These are phyloP conservation scores for Palythoa grandis DNA, from an alignment of 92 coral and sea anemone genomes.

Conservation along the genomic window DNA sequence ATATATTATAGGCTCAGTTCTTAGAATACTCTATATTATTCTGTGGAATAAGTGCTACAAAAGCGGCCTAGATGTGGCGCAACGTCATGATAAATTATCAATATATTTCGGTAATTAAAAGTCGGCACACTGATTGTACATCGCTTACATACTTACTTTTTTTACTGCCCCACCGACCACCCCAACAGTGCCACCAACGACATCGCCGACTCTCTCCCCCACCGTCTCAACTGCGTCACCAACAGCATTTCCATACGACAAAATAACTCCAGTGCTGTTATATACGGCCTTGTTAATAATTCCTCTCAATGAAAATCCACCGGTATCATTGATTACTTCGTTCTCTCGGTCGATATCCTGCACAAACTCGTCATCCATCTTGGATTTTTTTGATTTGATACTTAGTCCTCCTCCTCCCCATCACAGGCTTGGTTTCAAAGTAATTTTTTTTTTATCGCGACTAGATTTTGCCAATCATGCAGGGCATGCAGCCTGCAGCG, in stretches of 20 bases:
- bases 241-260: conserved; percentile 38
- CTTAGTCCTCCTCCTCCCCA: conserved; percentile 8
- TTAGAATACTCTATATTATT: too few species aligned
- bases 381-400: neutral
- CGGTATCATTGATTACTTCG: neutral
- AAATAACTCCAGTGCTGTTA: conserved; percentile 27
- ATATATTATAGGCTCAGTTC: too few species aligned
- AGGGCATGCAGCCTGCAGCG: too few species aligned
- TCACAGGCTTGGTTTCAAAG: neutral
- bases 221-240: conserved; percentile 40
- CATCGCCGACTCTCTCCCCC: conserved; percentile 31
- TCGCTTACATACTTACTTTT: neutral
- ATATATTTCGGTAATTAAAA: too few species aligned
- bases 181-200: conserved; percentile 38
- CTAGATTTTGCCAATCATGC: too few species aligned
- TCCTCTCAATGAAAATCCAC: conserved; percentile 15
- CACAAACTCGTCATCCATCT: conserved; percentile 4
- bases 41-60: too few species aligned
- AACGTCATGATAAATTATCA: too few species aligned
- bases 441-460: too few species aligned
- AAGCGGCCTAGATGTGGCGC: too few species aligned
- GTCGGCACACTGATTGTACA: too few species aligned
- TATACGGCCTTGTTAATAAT: conserved; percentile 32
- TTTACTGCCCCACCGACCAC: conserved; percentile 42
- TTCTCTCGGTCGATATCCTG: neutral